phyloP scores from a whole-genome alignment of 2,888 invertebrate species.

The Plemyria rubiginata region DNA sequence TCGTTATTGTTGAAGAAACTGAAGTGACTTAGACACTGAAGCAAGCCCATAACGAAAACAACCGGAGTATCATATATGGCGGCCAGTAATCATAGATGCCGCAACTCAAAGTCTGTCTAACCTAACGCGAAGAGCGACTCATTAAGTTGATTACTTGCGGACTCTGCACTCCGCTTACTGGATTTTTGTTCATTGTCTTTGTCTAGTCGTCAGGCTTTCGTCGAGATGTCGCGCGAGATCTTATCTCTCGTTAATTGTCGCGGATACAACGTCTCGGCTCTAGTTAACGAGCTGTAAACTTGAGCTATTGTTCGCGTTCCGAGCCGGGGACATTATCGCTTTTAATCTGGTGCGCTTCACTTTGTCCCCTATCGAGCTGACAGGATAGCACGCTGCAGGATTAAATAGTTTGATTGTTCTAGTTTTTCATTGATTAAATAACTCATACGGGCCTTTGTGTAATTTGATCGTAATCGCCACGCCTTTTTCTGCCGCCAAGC shows the following conservation, averaged over 20 bases:
- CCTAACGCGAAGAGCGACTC: slow-evolving; percentile 45
- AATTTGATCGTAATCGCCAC: too few relatives aligned
- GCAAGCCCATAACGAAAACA: slow-evolving; percentile 1
- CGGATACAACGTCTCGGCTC: slow-evolving; percentile 59
- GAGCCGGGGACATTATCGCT: slow-evolving; percentile 38
- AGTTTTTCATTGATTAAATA: slow-evolving; percentile 5
- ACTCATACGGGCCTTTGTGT: not conserved
- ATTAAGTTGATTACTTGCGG: slow-evolving; percentile 50
- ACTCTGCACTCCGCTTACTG: slow-evolving; percentile 40
- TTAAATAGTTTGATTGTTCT: slow-evolving; percentile 16
- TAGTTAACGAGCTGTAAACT: slow-evolving; percentile 74
- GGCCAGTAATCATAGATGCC: slow-evolving; percentile 20
- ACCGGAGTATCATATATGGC: slow-evolving; percentile 4
- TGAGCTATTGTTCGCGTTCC: slow-evolving; percentile 60
- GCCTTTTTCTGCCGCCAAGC: too few relatives aligned
- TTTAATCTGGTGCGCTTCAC: slow-evolving; percentile 31
- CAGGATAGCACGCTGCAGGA: slow-evolving; percentile 10
- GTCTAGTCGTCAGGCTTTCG: slow-evolving; percentile 49
- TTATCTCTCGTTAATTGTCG: slow-evolving; percentile 72
- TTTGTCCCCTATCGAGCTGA: slow-evolving; percentile 21
- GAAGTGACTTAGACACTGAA: not conserved
- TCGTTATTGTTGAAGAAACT: not conserved
- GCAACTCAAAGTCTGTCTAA: slow-evolving; percentile 36
- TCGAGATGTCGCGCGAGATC: slow-evolving; percentile 53
- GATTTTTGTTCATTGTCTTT: slow-evolving; percentile 54